Evolutionary conservation across 2,113 vertebrate species (phyloP), one percentile per base, ranked within the genome.

Genomic region (Glareola pratincola): DNA sequence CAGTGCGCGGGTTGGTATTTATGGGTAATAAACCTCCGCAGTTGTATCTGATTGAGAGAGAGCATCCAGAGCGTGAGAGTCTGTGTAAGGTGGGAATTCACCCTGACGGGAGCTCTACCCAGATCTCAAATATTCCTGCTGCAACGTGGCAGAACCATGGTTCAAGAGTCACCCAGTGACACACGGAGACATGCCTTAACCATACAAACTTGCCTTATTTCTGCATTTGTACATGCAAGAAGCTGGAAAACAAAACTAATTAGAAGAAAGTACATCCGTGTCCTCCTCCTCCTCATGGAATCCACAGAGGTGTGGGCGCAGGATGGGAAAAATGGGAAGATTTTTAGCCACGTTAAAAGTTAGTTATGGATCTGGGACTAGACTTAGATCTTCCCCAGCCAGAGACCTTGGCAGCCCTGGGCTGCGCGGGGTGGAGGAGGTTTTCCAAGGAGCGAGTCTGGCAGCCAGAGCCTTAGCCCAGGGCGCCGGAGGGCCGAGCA

Each of bases 101-200:
- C 11, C 41, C 23, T 20, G 32, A 19, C 2, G 20, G 53, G 71
- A 82, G 5, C 50, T 76, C 56, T 53, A 30, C 34, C 50, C 81
- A 37, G 32, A 71, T 69, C 57, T 41, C 67, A 16, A 8, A 5
- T 4, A 5, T 7, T 29, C 3, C 43, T 76, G 27, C 72, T 67
- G 19, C 43, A 60, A 3, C 23, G 4, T 1, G 24, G 23, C 71
- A 88, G 48, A 83, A 48, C 7, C 4, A 0, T 6, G 6, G 50
- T 62, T 60, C 37, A 37, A n/a, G 51, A 82, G 51, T n/a, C 74
- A 80, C 30, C 29, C 43, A 32, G 13, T 3, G 45, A 39, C 57
- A 34, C 43, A n/a, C 0, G 1, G 23, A 71, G 67, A 29, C 0
- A 0, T 8, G 34, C 30, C 32, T 32, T 16, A 45, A 29, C 17